Conservation (phyloP, 2,797 vertebrate species). For the Myoxocephalus aenaeus region DNA sequence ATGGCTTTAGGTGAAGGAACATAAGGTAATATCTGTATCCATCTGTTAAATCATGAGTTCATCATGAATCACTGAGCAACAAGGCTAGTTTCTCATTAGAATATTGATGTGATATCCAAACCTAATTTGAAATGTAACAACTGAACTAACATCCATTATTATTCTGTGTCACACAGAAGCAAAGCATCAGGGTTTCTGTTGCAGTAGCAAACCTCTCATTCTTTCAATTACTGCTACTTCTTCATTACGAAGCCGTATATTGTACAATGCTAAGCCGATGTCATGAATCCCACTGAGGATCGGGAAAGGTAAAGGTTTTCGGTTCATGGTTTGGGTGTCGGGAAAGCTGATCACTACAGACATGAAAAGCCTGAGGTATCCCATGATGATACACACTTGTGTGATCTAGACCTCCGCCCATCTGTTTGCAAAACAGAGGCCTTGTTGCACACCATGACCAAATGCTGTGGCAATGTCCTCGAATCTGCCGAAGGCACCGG, state of each 20-base stretch:
- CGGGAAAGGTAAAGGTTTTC: slow-evolving; percentile 34
- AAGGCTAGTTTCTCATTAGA: slow-evolving; percentile 49
- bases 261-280: slow-evolving; percentile 6
- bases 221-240: slow-evolving; percentile 42
- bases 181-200: slow-evolving; percentile 47
- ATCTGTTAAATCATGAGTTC: slow-evolving; percentile 40
- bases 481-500: slow-evolving; percentile 50
- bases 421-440: slow-evolving; percentile 67
- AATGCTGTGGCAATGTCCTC: slow-evolving; percentile 53
- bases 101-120: slow-evolving; percentile 41
- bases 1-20: not conserved
- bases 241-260: slow-evolving; percentile 15
- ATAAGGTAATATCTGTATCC: slow-evolving; percentile 14
- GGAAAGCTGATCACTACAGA: slow-evolving; percentile 45
- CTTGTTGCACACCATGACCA: slow-evolving; percentile 57
- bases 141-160: slow-evolving; percentile 55
- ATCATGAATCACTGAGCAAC: slow-evolving; percentile 50
- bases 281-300: slow-evolving; percentile 28
- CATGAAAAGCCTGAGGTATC: slow-evolving; percentile 55
- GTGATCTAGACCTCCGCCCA: slow-evolving; percentile 50
- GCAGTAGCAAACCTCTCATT: slow-evolving; percentile 45
- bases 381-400: slow-evolving; percentile 55
- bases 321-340: slow-evolving; percentile 14
- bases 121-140: slow-evolving; percentile 48
- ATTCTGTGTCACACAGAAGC: slow-evolving; percentile 62